Base-by-base conservation (phyloP, 2,888 invertebrate species). In the Dicroscelio sp. region DNA sequence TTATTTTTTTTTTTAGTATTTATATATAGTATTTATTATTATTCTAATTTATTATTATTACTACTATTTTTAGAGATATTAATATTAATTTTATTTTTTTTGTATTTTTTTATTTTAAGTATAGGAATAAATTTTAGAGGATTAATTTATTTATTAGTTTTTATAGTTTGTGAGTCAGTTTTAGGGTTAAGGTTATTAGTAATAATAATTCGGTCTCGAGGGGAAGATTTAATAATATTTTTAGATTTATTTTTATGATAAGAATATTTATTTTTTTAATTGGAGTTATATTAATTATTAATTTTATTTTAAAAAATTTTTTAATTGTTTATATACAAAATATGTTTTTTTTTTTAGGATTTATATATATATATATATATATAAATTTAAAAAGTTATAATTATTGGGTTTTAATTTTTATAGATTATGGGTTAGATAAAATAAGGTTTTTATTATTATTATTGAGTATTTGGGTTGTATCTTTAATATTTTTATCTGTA, bases 161-260 rank as follows among this genome's bases (percentile, higher is more conserved):
- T 98, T 97, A 97, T 97, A 89, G 98, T 98, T 76, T 98, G 98
- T 97, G 98, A 98, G 33, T 97, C 98, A 0, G 97, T 97, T 93
- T 97, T 98, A 97, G 98, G 98, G 0, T 94, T 98, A 95, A 97
- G 97, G 10, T 97, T 98, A 97, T 97, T 98, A 96, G 97, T 98
- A 94, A 97, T 97, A 65, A 97, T 98, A 97, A 97, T 98, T 97
- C 98, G 98, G 17, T 97, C 97, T 90, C 97, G 97, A 97, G 98
- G 98, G 0, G 98, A 98, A 97, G 97, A 97, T 88, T 31, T 92
- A 27, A 43, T 58, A n/a, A 84, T 80, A 88, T 85, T 92, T 60
- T 27, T 23, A 60, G 27, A 86, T 90, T 93, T 92, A 90, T 90
- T 55, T 25, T 43, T 76, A 84, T 91, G 91, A 35, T 97, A 86